Conservation (phyloP, 2,888 invertebrate species). For the Limnephilus lunatus region DNA sequence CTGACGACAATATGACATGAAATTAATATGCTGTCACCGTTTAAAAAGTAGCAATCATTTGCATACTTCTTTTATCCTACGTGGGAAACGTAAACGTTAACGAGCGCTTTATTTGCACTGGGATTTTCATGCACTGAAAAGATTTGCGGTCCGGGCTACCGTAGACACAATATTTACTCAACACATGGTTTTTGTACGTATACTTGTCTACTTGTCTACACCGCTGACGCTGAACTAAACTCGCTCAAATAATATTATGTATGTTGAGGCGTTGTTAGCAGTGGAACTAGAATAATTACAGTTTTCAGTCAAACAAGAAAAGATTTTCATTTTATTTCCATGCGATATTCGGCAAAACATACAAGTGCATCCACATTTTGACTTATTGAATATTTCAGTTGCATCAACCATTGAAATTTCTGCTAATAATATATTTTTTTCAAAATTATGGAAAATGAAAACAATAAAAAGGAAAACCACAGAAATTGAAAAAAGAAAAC, state of each 20-base stretch:
- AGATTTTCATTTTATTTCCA: not conserved
- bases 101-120: slow-evolving; percentile 28
- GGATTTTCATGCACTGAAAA: not conserved
- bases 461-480: too few relatives aligned
- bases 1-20: not conserved
- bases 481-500: too few relatives aligned
- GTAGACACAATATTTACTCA: not conserved
- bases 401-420: too few relatives aligned
- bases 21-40: not conserved
- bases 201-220: not conserved
- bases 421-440: too few relatives aligned
- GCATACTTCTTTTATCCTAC: slow-evolving; percentile 19
- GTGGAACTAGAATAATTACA: not conserved
- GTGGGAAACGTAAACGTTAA: slow-evolving; percentile 36
- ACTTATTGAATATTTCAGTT: too few relatives aligned
- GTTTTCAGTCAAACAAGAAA: not conserved
- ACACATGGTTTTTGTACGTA: not conserved
- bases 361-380: too few relatives aligned
- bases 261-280: not conserved
- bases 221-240: not conserved
- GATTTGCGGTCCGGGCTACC: not conserved
- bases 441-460: too few relatives aligned
- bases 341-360: too few relatives aligned
- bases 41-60: slow-evolving; percentile 1
- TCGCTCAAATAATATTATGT: not conserved